A percentile compares a stretch with the other conserved stretches of the same genome.
These are phyloP conservation scores for Euura lappo DNA, from an alignment of 1,140 invertebrate species.

Conservation along the genomic window DNA sequence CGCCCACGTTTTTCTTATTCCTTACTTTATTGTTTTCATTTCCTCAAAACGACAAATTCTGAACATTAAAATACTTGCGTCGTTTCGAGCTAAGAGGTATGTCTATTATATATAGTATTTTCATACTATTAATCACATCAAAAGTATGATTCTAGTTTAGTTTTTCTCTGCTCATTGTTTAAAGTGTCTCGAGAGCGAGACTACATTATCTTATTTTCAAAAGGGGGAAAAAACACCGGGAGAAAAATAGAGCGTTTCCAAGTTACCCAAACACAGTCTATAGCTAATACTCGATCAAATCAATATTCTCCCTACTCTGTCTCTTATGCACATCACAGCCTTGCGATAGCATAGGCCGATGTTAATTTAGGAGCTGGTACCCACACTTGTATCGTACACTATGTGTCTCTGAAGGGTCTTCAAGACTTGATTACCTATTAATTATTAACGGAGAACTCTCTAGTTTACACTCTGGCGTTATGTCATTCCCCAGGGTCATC, in stretches of 20 bases:
- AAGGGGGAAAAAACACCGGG: not conserved
- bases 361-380: not conserved
- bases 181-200: too few relatives aligned
- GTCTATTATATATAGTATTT: not conserved
- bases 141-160: not conserved
- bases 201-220: not conserved
- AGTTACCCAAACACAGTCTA: not conserved
- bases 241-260: not conserved
- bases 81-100: not conserved
- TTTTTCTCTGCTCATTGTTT: too few relatives aligned
- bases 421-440: not conserved
- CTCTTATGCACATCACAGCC: not conserved
- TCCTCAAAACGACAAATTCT: not conserved
- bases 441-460: not conserved
- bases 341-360: not conserved
- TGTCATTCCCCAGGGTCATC: constrained; percentile 76
- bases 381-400: not conserved
- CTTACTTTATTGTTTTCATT: not conserved
- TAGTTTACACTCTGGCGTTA: constrained; percentile 4
- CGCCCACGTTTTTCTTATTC: not conserved
- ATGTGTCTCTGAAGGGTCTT: not conserved
- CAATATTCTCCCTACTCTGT: not conserved
- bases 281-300: not conserved
- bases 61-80: constrained; percentile 4
- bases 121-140: not conserved